Evolutionary conservation across 2,797 vertebrate genomes (phyloP).

Genomic region (Trichosurus vulpecula): DNA sequence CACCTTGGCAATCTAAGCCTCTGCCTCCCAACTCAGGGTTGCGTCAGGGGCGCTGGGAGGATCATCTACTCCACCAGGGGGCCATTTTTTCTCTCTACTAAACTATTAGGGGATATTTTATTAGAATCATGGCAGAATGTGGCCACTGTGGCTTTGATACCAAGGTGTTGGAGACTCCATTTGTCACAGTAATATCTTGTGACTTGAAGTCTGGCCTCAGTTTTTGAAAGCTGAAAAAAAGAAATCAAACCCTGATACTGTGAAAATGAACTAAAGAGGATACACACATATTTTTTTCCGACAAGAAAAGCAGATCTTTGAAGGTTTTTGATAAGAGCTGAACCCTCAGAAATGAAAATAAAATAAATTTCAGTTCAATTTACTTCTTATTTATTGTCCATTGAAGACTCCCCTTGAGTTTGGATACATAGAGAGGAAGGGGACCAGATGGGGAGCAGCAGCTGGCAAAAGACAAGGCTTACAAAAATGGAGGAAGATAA

Average conservation of each 20-base stretch:
- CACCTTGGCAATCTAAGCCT: background rate
- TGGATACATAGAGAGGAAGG: slow-evolving; percentile 34
- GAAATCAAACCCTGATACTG: background rate
- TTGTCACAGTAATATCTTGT: slow-evolving; percentile 17
- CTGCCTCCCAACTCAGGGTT: background rate
- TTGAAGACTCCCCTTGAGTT: slow-evolving; percentile 38
- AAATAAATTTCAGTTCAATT: slow-evolving; percentile 12
- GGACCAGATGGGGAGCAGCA: slow-evolving; percentile 16
- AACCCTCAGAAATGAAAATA: slow-evolving; percentile 1
- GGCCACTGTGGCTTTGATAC: background rate
- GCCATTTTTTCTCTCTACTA: background rate
- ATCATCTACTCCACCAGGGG: background rate
- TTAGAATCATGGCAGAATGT: slow-evolving; percentile 20
- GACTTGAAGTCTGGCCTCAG: slow-evolving; percentile 19
- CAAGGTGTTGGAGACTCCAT: slow-evolving; percentile 38
- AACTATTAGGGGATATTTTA: background rate
- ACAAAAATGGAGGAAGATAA: slow-evolving; percentile 36
- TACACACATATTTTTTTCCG: background rate
- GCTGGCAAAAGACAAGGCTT: slow-evolving; percentile 8
- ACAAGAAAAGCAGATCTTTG: background rate
- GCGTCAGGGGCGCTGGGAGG: background rate
- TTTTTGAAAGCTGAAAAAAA: background rate
- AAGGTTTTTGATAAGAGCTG: slow-evolving; percentile 14
- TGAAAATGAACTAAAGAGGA: background rate
- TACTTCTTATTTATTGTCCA: slow-evolving; percentile 15